Evolutionary conservation across 53 echinoderm and acorn worm species (phyloP).

Genomic region (Zoroaster sp.): DNA sequence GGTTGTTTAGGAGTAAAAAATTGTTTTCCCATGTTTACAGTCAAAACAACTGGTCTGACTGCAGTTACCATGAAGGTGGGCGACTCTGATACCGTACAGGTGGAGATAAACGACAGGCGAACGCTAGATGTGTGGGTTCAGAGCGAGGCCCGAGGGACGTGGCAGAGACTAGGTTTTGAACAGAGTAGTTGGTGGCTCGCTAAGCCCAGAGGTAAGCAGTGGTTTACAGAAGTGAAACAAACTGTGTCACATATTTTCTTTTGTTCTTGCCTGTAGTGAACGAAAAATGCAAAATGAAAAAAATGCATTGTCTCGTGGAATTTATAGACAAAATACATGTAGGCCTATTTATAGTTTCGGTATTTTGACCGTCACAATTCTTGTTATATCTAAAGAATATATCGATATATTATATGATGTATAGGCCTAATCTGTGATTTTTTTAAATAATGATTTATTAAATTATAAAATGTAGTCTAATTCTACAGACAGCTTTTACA

Average conservation of each 20-base stretch:
- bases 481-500: neutral
- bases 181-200: slow-evolving; percentile 44
- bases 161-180: slow-evolving; percentile 70
- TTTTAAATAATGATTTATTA: too few relatives aligned
- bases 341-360: too few relatives aligned
- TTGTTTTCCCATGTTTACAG: too few relatives aligned
- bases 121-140: slow-evolving; percentile 76
- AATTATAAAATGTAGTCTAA: too few relatives aligned
- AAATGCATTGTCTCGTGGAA: too few relatives aligned
- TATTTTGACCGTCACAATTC: too few relatives aligned
- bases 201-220: neutral
- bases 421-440: too few relatives aligned
- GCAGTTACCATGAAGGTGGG: slow-evolving; percentile 63
- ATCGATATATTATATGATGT: too few relatives aligned
- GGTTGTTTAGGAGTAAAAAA: too few relatives aligned
- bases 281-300: neutral
- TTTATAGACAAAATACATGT: too few relatives aligned
- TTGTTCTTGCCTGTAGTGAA: neutral
- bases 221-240: neutral
- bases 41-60: slow-evolving; percentile 75
- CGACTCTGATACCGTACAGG: slow-evolving; percentile 70
- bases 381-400: too few relatives aligned
- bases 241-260: too few relatives aligned
- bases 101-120: slow-evolving; percentile 83
- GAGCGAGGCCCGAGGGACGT: slow-evolving; percentile 8